Evolutionary conservation across 2,888 invertebrate species (phyloP).

Genomic region (Hydropsyche betteni): DNA sequence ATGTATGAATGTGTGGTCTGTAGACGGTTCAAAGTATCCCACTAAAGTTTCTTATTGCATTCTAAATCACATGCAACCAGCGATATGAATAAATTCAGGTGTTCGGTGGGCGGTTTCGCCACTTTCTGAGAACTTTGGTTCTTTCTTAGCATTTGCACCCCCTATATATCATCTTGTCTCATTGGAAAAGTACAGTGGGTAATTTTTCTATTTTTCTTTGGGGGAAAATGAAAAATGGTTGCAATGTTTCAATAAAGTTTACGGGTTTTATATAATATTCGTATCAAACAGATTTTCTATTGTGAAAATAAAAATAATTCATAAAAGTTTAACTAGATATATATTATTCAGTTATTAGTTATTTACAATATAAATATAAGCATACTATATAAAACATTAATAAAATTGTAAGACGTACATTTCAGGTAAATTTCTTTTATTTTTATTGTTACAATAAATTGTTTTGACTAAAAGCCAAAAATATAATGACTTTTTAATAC

Average conservation of each 20-base stretch:
- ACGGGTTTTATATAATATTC: no score
- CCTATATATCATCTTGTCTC: constrained; percentile 8
- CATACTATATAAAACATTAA: constrained; percentile 27
- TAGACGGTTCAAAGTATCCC: no score
- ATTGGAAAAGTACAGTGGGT: neutral
- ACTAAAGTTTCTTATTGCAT: constrained; percentile 45
- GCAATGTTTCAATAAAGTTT: no score
- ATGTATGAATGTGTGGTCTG: no score
- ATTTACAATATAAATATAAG: constrained; percentile 48
- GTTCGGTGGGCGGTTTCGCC: no score
- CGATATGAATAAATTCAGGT: constrained; percentile 40
- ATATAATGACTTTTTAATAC: neutral
- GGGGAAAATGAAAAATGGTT: no score
- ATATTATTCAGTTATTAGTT: constrained; percentile 43
- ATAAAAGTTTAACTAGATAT: constrained; percentile 39
- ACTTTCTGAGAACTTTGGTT: no score
- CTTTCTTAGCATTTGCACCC: neutral
- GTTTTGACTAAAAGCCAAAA: constrained; percentile 16
- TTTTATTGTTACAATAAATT: constrained; percentile 11
- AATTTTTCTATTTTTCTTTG: no score
- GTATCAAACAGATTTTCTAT: no score
- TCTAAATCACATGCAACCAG: constrained; percentile 43
- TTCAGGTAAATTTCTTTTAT: constrained; percentile 25
- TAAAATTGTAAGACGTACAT: constrained; percentile 15
- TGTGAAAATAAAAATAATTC: no score